Base-by-base conservation (phyloP, 2,797 vertebrate species). In the Spheniscus humboldti region DNA sequence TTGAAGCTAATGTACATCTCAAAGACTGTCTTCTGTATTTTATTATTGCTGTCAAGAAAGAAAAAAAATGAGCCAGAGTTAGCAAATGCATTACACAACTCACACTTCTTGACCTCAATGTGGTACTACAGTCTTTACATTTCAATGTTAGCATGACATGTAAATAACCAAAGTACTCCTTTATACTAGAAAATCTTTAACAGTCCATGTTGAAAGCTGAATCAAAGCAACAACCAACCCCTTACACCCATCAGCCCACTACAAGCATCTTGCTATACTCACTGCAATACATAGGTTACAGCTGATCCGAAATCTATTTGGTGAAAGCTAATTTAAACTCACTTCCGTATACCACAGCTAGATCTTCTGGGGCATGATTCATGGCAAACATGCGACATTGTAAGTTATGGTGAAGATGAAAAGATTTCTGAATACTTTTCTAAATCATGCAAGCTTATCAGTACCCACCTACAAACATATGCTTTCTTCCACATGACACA, bases 391-490 rank as follows among this genome's bases (percentile, higher is more conserved):
- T 0, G 1, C 18, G 71, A 50, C 12, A 11, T 13, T 8, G 6
- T 37, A 87, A 76, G 66, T 62, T 87, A 73, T 1, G 7, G 72
- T 25, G 43, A 90, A 73, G 50, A 80, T 22, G 31, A 87, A 85
- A 72, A 15, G 25, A 39, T 63, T 81, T 78, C 45, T 39, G 17
- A 88, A 87, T 52, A 41, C 9, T 91, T 91, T 37, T 33, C 53
- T 37, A 73, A 84, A 66, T 31, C 75, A 55, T 9, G 19, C 6
- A 83, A 68, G 30, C 22, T 71, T 75, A 90, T 60, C 63, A 57
- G 33, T 37, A 80, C 30, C 93, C 84, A 87, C 92, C 92, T 81
- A 91, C 94, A 94, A 84, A 52, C 64, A 91, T 60, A 74, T 76
- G 77, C 35, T 73, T 86, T 79, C 86, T 53, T 80, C 88, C 47